Evolutionary conservation across 2,113 vertebrate species (phyloP), one percentile per base, ranked within the genome.

Genomic region (Gambusia affinis): DNA sequence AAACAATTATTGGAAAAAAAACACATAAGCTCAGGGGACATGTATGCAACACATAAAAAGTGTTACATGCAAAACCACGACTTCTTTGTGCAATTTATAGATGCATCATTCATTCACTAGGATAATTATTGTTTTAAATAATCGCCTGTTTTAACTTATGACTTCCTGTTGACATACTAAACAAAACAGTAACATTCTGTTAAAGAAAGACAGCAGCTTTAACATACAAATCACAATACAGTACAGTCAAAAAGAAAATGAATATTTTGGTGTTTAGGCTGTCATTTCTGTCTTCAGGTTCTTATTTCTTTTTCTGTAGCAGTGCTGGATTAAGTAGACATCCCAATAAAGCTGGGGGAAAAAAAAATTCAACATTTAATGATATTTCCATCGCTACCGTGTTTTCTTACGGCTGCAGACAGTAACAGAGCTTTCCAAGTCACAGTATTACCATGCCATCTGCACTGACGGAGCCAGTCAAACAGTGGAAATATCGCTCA

Each of bases 311-410:
- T 71, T 44, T 65, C 60, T 39, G 39, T 39, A 28, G n/a, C 28
- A 30, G 22, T 68, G 44, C 60, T 10, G 28, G 57, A 73, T 67
- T 54, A 80, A 15, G 63, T 27, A 63, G 51, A 30, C 10, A 63
- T 64, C 73, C 12, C 19, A 47, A 29, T 63, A 66, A 71, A 42
- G 66, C 57, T 69, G 60, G 30, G 30, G 30, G 3, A 35, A 35
- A 35, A 35, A 35, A 12, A 15, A 15, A 4, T 33, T 76, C 69
- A 82, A 73, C 54, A 72, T 84, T 89, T 87, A 84, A 80, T 68
- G 57, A 73, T 85, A 88, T 92, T 89, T 79, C 87, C 87, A 92
- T 90, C 82, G 88, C 83, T 88, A 88, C 88, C 24, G 31, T 28
- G 17, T n/a, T 75, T 74, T 67, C 69, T 82, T 64, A 72, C 30